Evolutionary conservation across 1,140 invertebrate species (phyloP).

Genomic region (Drosophila lacertosa): DNA sequence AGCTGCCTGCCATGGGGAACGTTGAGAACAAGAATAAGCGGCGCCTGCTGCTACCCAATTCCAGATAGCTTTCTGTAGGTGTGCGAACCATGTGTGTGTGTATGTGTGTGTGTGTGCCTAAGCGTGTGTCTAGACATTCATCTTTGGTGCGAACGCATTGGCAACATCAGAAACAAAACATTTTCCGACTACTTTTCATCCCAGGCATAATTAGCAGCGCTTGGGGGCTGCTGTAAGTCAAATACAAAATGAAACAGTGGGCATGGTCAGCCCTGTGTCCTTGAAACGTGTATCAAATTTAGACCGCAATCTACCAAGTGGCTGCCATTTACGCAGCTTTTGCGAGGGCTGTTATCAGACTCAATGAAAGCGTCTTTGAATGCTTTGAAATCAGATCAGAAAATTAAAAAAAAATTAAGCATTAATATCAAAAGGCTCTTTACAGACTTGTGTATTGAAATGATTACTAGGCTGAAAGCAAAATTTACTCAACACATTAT

Average conservation of each 20-base stretch:
- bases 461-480: no score
- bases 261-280: conserved; percentile 32
- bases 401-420: no score
- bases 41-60: conserved; percentile 28
- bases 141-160: conserved; percentile 27
- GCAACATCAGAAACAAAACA: conserved; percentile 17
- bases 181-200: conserved; percentile 66
- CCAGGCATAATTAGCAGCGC: conserved; percentile 59
- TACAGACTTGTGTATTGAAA: no score
- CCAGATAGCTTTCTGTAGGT: conserved; percentile 25
- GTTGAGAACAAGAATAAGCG: conserved; percentile 25
- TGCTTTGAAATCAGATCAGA: no score
- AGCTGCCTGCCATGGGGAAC: conserved; percentile 49
- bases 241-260: conserved; percentile 30
- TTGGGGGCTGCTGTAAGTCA: conserved; percentile 24
- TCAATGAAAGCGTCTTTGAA: background rate
- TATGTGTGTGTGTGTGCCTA: conserved; percentile 4
- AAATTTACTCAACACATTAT: no score
- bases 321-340: background rate
- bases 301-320: conserved; percentile 4
- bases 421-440: no score
- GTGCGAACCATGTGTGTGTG: conserved; percentile 11
- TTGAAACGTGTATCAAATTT: conserved; percentile 68
- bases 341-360: conserved; percentile 18
- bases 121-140: conserved; percentile 50